Conservation (phyloP, 2,797 vertebrate genomes). For the Eutrigla gurnardus region DNA sequence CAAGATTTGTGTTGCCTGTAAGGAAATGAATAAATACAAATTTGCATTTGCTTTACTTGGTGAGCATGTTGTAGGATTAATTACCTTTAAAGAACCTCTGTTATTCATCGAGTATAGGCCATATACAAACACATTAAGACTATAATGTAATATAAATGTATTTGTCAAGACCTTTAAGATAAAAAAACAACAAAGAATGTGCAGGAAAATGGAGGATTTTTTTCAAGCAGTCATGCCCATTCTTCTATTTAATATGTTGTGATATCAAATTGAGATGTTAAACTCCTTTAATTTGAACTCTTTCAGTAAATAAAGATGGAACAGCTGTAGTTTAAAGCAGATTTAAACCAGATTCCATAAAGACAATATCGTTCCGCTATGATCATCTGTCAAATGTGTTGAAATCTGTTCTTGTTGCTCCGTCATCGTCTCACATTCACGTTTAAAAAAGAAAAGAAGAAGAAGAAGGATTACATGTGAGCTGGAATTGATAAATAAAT, state of each 20-base stretch:
- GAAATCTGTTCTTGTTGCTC: slow-evolving; percentile 4
- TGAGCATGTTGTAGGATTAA: background rate
- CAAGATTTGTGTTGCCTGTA: background rate
- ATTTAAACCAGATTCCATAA: background rate
- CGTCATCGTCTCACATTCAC: background rate
- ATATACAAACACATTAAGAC: background rate
- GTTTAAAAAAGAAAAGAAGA: background rate
- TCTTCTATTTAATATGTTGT: background rate
- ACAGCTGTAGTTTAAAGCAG: background rate
- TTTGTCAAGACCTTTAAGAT: background rate
- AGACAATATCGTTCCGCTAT: background rate
- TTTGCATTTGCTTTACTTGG: background rate
- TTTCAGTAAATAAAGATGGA: slow-evolving; percentile 11
- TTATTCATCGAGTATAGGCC: background rate
- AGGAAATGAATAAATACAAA: background rate
- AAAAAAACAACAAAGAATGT: background rate
- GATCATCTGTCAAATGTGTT: background rate
- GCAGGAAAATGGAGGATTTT: background rate
- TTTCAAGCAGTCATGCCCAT: too few relatives aligned
- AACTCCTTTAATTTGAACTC: background rate
- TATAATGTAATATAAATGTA: background rate
- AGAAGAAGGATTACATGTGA: slow-evolving; percentile 1
- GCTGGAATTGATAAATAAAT: slow-evolving; percentile 58
- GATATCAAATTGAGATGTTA: background rate
- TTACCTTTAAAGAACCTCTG: background rate